phyloP scores from a whole-genome alignment of 2,113 vertebrate genomes.

The Aplodontia rufa region DNA sequence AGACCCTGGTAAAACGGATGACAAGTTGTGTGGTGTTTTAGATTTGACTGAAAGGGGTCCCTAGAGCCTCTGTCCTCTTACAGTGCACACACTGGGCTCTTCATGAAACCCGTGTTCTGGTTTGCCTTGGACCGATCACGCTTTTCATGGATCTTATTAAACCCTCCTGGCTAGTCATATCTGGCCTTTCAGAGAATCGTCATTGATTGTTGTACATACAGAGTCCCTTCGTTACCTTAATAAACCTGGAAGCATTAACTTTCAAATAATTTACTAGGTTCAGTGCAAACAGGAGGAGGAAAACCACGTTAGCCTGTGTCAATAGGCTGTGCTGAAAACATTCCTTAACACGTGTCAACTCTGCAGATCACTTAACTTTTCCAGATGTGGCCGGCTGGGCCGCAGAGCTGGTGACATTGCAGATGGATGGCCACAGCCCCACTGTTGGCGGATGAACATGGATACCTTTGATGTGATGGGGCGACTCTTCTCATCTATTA shows the following conservation, averaged over 20 bases:
- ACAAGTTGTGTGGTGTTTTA: neutral
- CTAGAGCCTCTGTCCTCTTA: neutral
- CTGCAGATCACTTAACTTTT: slow-evolving; percentile 77
- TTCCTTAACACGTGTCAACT: slow-evolving; percentile 36
- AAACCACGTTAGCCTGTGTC: slow-evolving; percentile 62
- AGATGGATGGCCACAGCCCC: slow-evolving; percentile 73
- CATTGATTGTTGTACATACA: neutral
- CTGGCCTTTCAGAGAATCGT: neutral
- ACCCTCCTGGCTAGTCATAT: neutral
- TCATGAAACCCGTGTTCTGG: neutral
- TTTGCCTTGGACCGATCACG: neutral
- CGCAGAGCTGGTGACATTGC: slow-evolving; percentile 69
- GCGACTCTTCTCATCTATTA: slow-evolving; percentile 45
- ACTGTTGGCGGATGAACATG: neutral
- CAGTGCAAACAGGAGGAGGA: neutral
- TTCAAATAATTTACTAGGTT: slow-evolving; percentile 62
- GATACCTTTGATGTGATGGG: slow-evolving; percentile 75
- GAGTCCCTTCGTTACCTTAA: neutral
- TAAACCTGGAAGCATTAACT: slow-evolving; percentile 1
- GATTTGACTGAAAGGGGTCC: neutral
- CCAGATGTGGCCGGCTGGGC: slow-evolving; percentile 82
- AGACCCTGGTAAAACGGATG: neutral
- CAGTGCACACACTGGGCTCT: neutral
- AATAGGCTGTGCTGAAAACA: slow-evolving; percentile 68
- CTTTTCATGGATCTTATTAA: neutral